phyloP scores from a whole-genome alignment of 1,140 invertebrate species.

The Bombyx mandarina region DNA sequence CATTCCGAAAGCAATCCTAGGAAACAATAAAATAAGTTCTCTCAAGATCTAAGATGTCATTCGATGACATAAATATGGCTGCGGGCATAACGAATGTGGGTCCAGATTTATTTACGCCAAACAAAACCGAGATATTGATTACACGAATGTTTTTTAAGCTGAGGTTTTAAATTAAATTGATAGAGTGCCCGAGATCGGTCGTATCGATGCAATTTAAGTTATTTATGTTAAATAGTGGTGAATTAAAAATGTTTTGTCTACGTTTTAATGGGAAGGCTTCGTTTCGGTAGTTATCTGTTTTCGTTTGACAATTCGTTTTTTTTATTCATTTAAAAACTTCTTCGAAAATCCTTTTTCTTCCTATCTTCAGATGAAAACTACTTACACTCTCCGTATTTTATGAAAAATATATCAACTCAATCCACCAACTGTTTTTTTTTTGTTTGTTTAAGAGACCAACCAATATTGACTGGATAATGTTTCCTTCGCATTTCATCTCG shows the following conservation, averaged over 20 bases:
- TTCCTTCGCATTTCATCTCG: too few relatives aligned
- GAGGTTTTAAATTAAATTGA: conserved; percentile 21
- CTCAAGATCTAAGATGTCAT: conserved; percentile 2
- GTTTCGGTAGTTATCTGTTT: background rate
- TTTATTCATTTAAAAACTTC: too few relatives aligned
- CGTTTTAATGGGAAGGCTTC: conserved; percentile 1
- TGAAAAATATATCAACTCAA: too few relatives aligned
- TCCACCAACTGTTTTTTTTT: too few relatives aligned
- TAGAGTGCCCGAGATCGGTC: conserved; percentile 15
- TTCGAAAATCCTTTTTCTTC: too few relatives aligned
- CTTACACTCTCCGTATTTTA: too few relatives aligned
- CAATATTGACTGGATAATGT: too few relatives aligned
- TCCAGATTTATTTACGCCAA: conserved; percentile 24
- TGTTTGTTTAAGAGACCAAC: too few relatives aligned
- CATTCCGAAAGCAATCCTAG: too few relatives aligned
- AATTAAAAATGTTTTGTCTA: conserved; percentile 18
- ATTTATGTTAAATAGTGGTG: conserved; percentile 15
- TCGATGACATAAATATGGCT: conserved; percentile 18
- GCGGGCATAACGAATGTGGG: conserved; percentile 18
- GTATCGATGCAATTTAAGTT: conserved; percentile 5
- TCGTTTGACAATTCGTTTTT: background rate
- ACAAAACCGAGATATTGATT: conserved; percentile 20
- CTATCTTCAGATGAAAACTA: too few relatives aligned
- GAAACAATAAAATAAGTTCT: background rate
- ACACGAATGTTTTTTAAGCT: conserved; percentile 16